Evolutionary conservation across 2,113 vertebrate genomes (phyloP).

Genomic region (Misgurnus mizolepis): DNA sequence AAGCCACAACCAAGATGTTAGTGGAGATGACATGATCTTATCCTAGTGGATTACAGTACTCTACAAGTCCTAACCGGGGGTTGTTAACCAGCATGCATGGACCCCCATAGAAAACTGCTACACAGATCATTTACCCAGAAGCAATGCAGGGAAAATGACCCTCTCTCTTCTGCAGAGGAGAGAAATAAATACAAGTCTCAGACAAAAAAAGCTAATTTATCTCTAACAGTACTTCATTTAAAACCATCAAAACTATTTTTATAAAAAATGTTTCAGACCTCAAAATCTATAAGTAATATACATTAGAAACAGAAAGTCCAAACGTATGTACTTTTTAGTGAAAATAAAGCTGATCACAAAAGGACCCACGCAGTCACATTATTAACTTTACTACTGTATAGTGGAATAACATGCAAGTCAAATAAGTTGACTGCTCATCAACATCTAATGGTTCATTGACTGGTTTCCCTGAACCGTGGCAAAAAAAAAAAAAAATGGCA

Average conservation of each 20-base stretch:
- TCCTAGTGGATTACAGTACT: constrained; percentile 54
- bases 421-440: constrained; percentile 5
- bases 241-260: not conserved
- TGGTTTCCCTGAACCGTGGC: not conserved
- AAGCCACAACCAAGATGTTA: constrained; percentile 69
- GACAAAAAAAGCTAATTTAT: not conserved
- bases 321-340: no score
- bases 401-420: not conserved
- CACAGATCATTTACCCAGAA: constrained; percentile 85
- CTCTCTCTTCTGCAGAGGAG: constrained; percentile 86
- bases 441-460: constrained; percentile 19
- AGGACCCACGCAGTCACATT: not conserved
- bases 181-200: constrained; percentile 63
- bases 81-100: constrained; percentile 66
- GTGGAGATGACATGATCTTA: constrained; percentile 49
- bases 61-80: constrained; percentile 28
- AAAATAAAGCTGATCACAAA: no score
- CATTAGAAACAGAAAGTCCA: no score
- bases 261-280: no score
- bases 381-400: not conserved
- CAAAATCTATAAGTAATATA: no score
- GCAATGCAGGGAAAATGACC: constrained; percentile 87
- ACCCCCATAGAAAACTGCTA: constrained; percentile 65
- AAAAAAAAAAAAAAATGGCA: not conserved
- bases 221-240: not conserved